These are phyloP conservation scores for Dicycla oo DNA, from an alignment of 2,888 invertebrate genomes.

Conservation along the genomic window DNA sequence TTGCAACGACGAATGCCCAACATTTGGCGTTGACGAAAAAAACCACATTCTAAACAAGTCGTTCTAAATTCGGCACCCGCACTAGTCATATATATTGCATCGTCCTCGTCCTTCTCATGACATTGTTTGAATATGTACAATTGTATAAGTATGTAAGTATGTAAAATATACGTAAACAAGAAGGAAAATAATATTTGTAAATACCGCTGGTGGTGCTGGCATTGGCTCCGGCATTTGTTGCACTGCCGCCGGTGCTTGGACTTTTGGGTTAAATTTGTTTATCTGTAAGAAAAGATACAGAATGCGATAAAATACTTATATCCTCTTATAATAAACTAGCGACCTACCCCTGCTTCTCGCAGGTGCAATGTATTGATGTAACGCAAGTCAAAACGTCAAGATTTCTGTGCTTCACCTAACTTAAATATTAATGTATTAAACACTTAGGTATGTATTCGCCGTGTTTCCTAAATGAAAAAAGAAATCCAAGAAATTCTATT, in stretches of 20 bases:
- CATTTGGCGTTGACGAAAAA: not conserved
- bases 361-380: not conserved
- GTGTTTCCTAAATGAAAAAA: too few relatives aligned
- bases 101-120: not conserved
- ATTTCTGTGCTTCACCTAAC: not conserved
- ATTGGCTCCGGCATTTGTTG: conserved; percentile 40
- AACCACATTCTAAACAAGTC: not conserved
- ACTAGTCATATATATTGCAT: not conserved
- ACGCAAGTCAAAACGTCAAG: not conserved
- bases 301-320: not conserved
- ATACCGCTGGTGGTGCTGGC: conserved; percentile 34
- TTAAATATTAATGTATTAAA: too few relatives aligned
- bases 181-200: not conserved
- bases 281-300: conserved; percentile 33
- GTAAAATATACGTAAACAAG: conserved; percentile 3
- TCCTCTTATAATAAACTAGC: not conserved
- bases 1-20: not conserved
- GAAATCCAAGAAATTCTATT: too few relatives aligned
- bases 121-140: not conserved
- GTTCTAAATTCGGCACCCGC: not conserved
- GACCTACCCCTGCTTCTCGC: not conserved
- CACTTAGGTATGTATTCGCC: too few relatives aligned
- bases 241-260: not conserved
- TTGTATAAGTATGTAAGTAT: not conserved
- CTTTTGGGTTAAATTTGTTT: conserved; percentile 21